These are phyloP conservation scores for Drosophila macrospina DNA, from an alignment of 2,888 invertebrate genomes.

Conservation along the genomic window DNA sequence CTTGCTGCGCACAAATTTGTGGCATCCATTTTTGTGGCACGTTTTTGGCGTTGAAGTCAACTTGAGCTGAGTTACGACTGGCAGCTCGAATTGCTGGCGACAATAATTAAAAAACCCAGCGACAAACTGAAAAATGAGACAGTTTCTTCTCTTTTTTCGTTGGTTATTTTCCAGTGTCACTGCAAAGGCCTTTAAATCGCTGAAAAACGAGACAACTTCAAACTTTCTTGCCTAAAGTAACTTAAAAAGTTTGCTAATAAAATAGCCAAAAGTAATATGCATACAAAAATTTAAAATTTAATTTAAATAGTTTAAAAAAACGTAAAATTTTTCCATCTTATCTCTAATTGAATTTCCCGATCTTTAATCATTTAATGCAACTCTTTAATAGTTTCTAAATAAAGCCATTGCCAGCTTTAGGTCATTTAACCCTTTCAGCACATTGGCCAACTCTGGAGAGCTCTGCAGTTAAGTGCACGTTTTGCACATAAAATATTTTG, in stretches of 20 bases:
- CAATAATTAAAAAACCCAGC: slow-evolving; percentile 50
- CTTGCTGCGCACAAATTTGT: slow-evolving; percentile 6
- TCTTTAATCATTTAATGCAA: not conserved
- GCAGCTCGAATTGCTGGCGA: slow-evolving; percentile 34
- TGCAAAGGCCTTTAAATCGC: slow-evolving; percentile 14
- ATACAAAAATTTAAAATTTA: not conserved
- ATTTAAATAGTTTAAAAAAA: too few relatives aligned
- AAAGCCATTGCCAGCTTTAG: slow-evolving; percentile 4
- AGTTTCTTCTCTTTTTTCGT: slow-evolving; percentile 14
- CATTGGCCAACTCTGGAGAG: not conserved
- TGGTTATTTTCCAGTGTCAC: slow-evolving; percentile 8
- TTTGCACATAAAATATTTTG: slow-evolving; percentile 55
- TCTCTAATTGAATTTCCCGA: not conserved
- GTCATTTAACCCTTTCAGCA: not conserved
- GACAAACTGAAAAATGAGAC: slow-evolving; percentile 52
- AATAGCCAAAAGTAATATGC: not conserved
- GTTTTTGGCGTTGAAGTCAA: slow-evolving; percentile 35
- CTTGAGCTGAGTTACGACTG: slow-evolving; percentile 60
- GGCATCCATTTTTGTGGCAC: slow-evolving; percentile 12
- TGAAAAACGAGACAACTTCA: slow-evolving; percentile 4
- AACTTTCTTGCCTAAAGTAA: not conserved
- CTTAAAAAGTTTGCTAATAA: not conserved
- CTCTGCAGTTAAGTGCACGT: slow-evolving; percentile 50
- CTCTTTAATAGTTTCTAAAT: too few relatives aligned
- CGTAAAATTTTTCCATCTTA: too few relatives aligned